Percentiles rank a stretch among this genome's conserved stretches.
Evolutionary conservation across 2,113 vertebrate genomes (phyloP).

Genomic region (Rhadina sibilatrix): DNA sequence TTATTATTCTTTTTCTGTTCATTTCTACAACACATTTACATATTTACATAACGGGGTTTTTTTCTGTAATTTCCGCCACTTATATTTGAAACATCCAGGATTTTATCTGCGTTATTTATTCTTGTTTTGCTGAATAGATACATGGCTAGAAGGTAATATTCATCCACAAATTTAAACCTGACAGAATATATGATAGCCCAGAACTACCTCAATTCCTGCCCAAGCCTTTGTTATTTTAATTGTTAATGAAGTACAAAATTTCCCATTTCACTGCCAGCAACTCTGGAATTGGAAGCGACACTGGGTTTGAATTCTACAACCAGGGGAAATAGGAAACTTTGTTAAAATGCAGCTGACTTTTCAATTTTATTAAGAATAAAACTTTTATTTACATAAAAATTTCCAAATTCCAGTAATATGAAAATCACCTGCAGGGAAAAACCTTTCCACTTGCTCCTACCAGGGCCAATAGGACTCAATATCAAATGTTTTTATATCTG

Average conservation of each 20-base stretch:
- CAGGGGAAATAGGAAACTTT: not conserved
- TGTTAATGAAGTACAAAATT: not conserved
- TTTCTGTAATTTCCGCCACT: not conserved
- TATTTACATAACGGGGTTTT: accelerated
- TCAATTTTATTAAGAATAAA: not conserved
- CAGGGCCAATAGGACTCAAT: not conserved
- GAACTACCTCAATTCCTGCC: not conserved
- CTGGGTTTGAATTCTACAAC: not conserved
- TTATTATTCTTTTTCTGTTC: not conserved
- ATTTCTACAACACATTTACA: not conserved
- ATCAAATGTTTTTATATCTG: not conserved
- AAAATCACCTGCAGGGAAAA: not conserved
- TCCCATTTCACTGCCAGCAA: not conserved
- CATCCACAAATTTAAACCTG: not conserved
- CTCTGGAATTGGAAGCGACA: not conserved
- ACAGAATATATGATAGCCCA: accelerated
- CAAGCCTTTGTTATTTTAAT: not conserved
- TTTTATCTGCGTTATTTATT: not conserved
- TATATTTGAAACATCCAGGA: not conserved
- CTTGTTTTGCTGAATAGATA: not conserved
- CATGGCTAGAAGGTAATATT: not conserved
- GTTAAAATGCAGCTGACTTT: not conserved
- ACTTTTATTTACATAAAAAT: not conserved
- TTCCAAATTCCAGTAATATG: not conserved
- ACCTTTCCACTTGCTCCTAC: not conserved